Evolutionary conservation across 1,140 invertebrate genomes (phyloP).

Genomic region (honey bee (Apis mellifera)): Amel_HAv3.1 CM009934.2:12811001-12811500

Average conservation of each 20-base stretch:
- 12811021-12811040: neutral
- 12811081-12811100: neutral
- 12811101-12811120: constrained; percentile 29
- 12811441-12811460: constrained; percentile 72
- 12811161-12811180: neutral
- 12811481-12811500: constrained; percentile 51
- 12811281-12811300: neutral
- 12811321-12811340: neutral
- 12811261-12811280: neutral
- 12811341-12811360: neutral
- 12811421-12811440: constrained; percentile 71
- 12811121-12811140: constrained; percentile 42
- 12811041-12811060: too few species aligned
- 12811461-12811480: constrained; percentile 62
- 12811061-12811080: neutral
- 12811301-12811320: too few species aligned
- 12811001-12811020: neutral
- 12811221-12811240: constrained; percentile 14
- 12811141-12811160: constrained; percentile 5
- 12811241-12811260: constrained; percentile 7
- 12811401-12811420: constrained; percentile 67
- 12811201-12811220: neutral
- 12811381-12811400: too few species aligned
- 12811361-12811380: neutral
- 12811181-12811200: neutral